Conservation (phyloP, 1,140 invertebrate species). For the Sarcophaga peregrina region DNA sequence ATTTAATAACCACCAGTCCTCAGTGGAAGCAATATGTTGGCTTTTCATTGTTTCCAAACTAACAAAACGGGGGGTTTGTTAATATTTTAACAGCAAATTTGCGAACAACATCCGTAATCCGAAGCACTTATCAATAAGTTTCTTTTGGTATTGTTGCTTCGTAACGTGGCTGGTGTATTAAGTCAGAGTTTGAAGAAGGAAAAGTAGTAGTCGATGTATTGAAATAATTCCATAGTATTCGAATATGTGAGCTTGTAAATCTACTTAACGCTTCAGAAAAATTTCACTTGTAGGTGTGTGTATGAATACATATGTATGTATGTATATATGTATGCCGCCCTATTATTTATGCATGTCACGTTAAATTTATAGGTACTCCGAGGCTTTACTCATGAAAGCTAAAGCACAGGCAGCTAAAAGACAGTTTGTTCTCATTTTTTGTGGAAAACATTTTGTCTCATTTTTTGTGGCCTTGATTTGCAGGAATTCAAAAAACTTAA, state of each 20-base stretch:
- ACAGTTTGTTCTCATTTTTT: not conserved
- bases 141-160: not conserved
- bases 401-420: not conserved
- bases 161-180: not conserved
- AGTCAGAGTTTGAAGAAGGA: not conserved
- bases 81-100: conserved; percentile 25
- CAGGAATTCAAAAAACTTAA: not conserved
- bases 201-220: not conserved
- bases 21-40: not conserved
- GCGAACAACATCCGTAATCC: conserved; percentile 23
- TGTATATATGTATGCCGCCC: not conserved
- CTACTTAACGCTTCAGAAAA: not conserved
- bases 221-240: not conserved
- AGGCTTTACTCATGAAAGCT: conserved; percentile 17
- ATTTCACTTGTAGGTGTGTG: too few species aligned
- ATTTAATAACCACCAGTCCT: not conserved
- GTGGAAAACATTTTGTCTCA: not conserved
- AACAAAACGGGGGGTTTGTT: not conserved
- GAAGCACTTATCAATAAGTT: conserved; percentile 15
- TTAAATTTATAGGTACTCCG: conserved; percentile 19
- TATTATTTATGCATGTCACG: conserved; percentile 27
- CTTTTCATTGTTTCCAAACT: conserved; percentile 2
- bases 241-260: conserved; percentile 14
- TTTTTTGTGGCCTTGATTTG: conserved; percentile 21
- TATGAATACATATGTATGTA: not conserved